Evolutionary conservation across 1,140 invertebrate genomes (phyloP), one percentile per base, ranked within the genome.

Genomic region (Hyles vespertilio): DNA sequence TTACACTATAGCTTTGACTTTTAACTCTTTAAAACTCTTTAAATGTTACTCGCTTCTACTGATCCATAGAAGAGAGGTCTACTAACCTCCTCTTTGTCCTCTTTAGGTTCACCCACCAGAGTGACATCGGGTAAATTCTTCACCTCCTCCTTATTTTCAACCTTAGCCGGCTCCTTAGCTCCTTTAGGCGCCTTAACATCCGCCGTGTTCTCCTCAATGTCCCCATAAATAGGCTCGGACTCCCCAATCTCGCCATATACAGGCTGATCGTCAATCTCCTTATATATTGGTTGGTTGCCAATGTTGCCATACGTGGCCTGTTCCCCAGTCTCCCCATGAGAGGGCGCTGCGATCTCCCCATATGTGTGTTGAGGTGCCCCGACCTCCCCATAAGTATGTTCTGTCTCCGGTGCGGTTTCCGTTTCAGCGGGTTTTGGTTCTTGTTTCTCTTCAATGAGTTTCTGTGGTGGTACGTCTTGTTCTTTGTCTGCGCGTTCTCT

Each of bases 71-170:
- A 54, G 22, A 49, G n/a, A 40, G 33, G 7, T 6, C 2, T 22
- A 65, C 74, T 67, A 5, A 87, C 84, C 72, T 84, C 84, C 60
- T 87, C 81, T 33, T 76, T 83, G 3, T 74, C 73, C 54, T 75
- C 75, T 45, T 77, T 78, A 0, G 71, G 56, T 33, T 79, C 77
- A 3, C 81, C 79, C 0, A 84, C 81, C 6, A 80, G 56, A 7
- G 84, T 87, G 5, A 87, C 84, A 52, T 87, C 84, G 0, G 79
- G 79, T 53, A 79, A 50, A 12, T 82, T 81, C 34, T 56, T 46
- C 8, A 9, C 10, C 12, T 65, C 45, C n/a, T 70, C 65, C 22
- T 83, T 75, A 9, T 71, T 69, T 49, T 82, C 70, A 45, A 40
- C 11, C 12, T 22, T 32, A 44, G 22, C 40, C 10, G 47, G 32